These are phyloP conservation scores for Agrochola macilenta DNA, from an alignment of 2,888 invertebrate genomes.

Conservation along the genomic window DNA sequence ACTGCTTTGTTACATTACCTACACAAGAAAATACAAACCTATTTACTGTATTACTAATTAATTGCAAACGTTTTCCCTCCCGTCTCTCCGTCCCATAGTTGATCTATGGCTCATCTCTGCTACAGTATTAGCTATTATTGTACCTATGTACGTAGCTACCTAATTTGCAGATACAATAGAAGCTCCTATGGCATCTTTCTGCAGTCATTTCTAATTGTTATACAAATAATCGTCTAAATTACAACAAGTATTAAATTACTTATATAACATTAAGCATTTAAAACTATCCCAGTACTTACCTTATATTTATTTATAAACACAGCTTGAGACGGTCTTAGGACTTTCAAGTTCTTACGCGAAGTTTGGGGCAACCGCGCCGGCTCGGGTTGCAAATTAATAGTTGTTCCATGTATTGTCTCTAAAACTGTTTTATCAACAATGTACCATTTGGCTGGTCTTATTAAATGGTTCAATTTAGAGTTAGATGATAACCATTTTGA, in stretches of 20 bases:
- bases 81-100: background rate
- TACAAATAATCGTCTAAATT: slow-evolving; percentile 25
- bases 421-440: slow-evolving; percentile 38
- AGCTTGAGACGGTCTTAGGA: slow-evolving; percentile 45
- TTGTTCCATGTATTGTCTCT: slow-evolving; percentile 41
- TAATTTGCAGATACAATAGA: background rate
- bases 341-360: slow-evolving; percentile 50
- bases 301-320: slow-evolving; percentile 59
- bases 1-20: background rate
- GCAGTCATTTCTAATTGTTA: slow-evolving; percentile 1
- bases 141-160: background rate
- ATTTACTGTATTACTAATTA: background rate
- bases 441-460: slow-evolving; percentile 31
- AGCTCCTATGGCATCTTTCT: background rate
- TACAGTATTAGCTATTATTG: background rate
- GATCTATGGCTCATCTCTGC: too few species aligned
- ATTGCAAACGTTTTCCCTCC: background rate
- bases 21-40: background rate
- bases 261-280: slow-evolving; percentile 31
- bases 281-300: slow-evolving; percentile 34
- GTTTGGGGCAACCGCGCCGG: slow-evolving; percentile 41
- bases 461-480: background rate
- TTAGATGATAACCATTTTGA: background rate
- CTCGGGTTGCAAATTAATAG: slow-evolving; percentile 51
- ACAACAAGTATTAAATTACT: slow-evolving; percentile 34